phyloP scores from a whole-genome alignment of 2,113 vertebrate genomes.

The Rhabdornis inornatus region DNA sequence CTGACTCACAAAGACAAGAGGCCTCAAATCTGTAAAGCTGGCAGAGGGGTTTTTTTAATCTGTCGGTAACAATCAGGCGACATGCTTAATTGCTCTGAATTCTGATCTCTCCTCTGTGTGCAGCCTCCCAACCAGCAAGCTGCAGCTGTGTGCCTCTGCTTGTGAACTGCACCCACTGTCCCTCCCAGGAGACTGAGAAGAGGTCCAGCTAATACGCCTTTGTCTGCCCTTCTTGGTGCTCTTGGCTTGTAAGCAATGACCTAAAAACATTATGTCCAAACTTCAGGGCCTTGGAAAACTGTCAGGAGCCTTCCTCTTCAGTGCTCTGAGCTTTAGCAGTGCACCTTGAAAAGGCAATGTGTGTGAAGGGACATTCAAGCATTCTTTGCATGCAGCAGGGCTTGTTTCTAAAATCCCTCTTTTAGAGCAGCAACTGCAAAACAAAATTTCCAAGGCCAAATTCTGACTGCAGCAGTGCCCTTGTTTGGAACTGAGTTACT shows the following conservation, averaged over 20 bases:
- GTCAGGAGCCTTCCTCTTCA: not conserved
- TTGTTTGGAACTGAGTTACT: not conserved
- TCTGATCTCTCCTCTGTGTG: not conserved
- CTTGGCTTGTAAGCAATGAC: not conserved
- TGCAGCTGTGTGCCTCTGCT: constrained; percentile 29
- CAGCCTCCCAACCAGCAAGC: not conserved
- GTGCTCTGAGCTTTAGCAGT: not conserved
- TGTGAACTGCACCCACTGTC: constrained; percentile 39
- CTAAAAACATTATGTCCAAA: not conserved
- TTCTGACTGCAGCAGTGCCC: not conserved
- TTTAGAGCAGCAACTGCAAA: not conserved
- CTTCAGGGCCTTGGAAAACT: not conserved
- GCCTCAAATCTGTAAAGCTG: not conserved
- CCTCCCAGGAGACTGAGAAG: constrained; percentile 25
- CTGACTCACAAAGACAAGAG: constrained; percentile 38
- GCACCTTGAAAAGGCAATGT: not conserved
- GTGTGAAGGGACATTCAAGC: not conserved
- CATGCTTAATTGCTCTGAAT: not conserved
- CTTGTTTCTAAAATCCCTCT: not conserved
- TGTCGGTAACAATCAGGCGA: not conserved
- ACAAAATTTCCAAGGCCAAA: not conserved
- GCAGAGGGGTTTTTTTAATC: constrained; percentile 21
- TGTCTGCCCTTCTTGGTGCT: constrained; percentile 17
- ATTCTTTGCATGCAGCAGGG: not conserved
- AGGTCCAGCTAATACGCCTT: constrained; percentile 30